Base-by-base conservation (phyloP, 2,113 vertebrate species). In the Campylorhamphus procurvoides region DNA sequence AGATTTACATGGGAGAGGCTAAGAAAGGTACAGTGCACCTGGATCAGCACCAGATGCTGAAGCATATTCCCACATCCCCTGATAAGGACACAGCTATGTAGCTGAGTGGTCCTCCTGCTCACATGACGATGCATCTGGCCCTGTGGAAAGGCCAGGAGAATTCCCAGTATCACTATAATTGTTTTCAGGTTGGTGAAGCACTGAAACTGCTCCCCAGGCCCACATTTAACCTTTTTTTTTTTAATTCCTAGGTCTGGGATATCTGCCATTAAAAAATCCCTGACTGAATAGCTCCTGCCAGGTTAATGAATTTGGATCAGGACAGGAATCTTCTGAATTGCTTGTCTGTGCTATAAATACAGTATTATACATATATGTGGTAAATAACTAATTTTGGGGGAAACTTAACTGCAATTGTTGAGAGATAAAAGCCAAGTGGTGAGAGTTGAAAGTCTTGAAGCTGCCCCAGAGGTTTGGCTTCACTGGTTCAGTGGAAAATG, bases 91-190 rank as follows among this genome's bases (percentile, higher is more conserved):
- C 13, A 59, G 23, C 27, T 79, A 0, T 13, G 14, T 5, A 69
- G 53, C 55, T 52, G 6, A 50, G 12, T 2, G 1, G 10, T 35
- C 23, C 46, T 84, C n/a, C 71, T 75, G 74, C 64, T 84, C 53
- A 1, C 50, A 5, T 53, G 22, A 7, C 0, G 0, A 18, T 50
- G 49, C 29, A 40, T 42, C 60, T 53, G 64, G n/a, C 28, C 29
- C 47, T 4, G 2, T 68, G 62, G 76, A 63, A 63, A 82, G 56
- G 75, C 63, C 77, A 56, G 28, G 52, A 67, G 12, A 19, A 49
- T 69, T 92, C 31, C 53, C n/a, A 62, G 18, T 19, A 62, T 28
- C 2, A 2, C 50, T 74, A 0, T 39, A 24, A 52, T 75, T 84
- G 11, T 78, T 77, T 72, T 76, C 39, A 68, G 78, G 16, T 47